Percentiles rank a stretch among this genome's conserved stretches.
Evolutionary conservation across 53 echinoderm and acorn worm genomes (phyloP).

Genomic region (Stichopus horrens): DNA sequence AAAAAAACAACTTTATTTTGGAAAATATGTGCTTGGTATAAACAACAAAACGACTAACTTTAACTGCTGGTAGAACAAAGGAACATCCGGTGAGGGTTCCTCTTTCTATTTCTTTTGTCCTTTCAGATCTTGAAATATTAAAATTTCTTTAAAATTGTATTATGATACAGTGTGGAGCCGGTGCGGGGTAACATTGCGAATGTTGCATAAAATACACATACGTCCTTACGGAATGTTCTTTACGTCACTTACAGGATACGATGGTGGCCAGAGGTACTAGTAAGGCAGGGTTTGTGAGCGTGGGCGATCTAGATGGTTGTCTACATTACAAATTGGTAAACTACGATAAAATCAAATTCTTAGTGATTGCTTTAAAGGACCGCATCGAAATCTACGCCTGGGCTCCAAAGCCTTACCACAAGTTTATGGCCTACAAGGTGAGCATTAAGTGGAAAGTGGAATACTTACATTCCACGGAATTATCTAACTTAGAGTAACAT

Average conservation of each 20-base stretch:
- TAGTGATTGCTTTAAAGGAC: constrained; percentile 95
- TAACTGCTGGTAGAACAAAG: no score
- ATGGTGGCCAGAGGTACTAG: constrained; percentile 66
- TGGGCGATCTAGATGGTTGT: constrained; percentile 96
- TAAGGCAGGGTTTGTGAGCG: constrained; percentile 83
- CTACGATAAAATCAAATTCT: constrained; percentile 99
- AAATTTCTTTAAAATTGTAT: no score
- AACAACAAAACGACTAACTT: no score
- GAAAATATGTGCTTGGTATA: no score
- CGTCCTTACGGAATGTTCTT: background rate
- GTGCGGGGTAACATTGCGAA: no score
- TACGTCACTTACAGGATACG: constrained; percentile 46
- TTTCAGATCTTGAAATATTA: no score
- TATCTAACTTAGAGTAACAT: no score
- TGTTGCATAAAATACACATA: background rate
- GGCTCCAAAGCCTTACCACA: constrained; percentile 99
- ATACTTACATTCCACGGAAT: no score
- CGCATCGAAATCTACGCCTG: constrained; percentile 99
- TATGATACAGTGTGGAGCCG: no score
- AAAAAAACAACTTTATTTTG: no score
- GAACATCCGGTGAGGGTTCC: no score
- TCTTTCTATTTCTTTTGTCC: no score
- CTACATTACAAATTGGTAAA: constrained; percentile 98
- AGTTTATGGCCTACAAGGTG: constrained; percentile 99
- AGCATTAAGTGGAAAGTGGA: background rate